phyloP scores from a whole-genome alignment of 1,140 invertebrate genomes.

The Probaryconus sp. region DNA sequence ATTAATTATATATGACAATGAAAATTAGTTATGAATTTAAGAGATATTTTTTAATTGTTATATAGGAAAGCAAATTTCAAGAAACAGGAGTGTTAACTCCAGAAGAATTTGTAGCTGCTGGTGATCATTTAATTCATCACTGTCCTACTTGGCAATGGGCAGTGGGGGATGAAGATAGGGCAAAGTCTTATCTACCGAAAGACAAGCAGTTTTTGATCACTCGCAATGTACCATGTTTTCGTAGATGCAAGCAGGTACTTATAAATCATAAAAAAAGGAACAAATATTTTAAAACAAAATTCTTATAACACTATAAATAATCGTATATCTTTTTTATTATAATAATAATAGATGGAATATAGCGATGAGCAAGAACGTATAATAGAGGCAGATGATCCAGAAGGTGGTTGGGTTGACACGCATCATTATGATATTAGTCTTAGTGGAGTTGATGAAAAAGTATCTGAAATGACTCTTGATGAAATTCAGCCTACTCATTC shows the following conservation, averaged over 20 bases:
- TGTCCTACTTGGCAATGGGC: slow-evolving; percentile 99
- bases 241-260: slow-evolving; percentile 92
- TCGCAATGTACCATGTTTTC: slow-evolving; percentile 95
- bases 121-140: slow-evolving; percentile 99
- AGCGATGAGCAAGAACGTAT: slow-evolving; percentile 92
- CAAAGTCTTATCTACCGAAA: slow-evolving; percentile 92
- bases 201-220: slow-evolving; percentile 99
- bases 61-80: slow-evolving; percentile 98
- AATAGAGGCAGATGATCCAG: slow-evolving; percentile 93
- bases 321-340: slow-evolving; percentile 10
- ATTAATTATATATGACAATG: too few relatives aligned
- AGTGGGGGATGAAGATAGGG: slow-evolving; percentile 90
- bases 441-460: slow-evolving; percentile 85
- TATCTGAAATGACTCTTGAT: slow-evolving; percentile 82
- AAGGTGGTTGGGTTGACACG: slow-evolving; percentile 99
- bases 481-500: slow-evolving; percentile 65
- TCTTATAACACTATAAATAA: slow-evolving; percentile 8
- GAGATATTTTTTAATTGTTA: too few relatives aligned
- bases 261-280: slow-evolving; percentile 19
- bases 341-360: slow-evolving; percentile 92
- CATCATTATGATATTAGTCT: slow-evolving; percentile 89
- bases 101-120: slow-evolving; percentile 97
- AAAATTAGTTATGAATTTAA: too few relatives aligned
- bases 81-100: slow-evolving; percentile 99
- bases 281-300: slow-evolving; percentile 23